Evolutionary conservation across 2,888 invertebrate species (phyloP).

Genomic region (Podotricha telesiphe): DNA sequence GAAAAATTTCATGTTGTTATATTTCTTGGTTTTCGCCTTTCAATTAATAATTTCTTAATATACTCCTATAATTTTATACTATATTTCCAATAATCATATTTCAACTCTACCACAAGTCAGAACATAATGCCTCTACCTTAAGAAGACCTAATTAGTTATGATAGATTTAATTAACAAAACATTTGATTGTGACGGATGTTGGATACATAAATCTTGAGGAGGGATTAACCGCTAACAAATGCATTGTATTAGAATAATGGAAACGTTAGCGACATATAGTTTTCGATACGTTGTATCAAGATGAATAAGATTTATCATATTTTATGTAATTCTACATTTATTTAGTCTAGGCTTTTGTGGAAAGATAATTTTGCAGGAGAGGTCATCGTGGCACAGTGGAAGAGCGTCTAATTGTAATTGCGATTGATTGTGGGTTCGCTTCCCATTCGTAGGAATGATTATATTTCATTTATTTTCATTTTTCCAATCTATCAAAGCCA

Average conservation of each 20-base stretch:
- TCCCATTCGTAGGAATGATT: too few species aligned
- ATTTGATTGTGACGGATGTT: conserved; percentile 39
- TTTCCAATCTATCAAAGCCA: too few species aligned
- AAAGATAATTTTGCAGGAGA: too few species aligned
- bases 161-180: conserved; percentile 15
- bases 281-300: not conserved
- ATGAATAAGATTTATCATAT: not conserved
- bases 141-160: not conserved
- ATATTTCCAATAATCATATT: not conserved
- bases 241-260: conserved; percentile 29
- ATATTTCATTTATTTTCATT: too few species aligned
- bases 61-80: too few species aligned
- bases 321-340: not conserved
- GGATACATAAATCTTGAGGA: conserved; percentile 44
- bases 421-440: too few species aligned
- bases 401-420: too few species aligned
- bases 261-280: conserved; percentile 7
- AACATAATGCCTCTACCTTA: not conserved
- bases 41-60: too few species aligned
- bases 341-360: not conserved
- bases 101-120: not conserved
- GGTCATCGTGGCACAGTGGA: too few species aligned
- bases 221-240: conserved; percentile 38
- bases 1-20: too few species aligned
- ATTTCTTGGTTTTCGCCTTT: too few species aligned